Conservation (phyloP, 2,888 invertebrate species). For the Bombylius major region DNA sequence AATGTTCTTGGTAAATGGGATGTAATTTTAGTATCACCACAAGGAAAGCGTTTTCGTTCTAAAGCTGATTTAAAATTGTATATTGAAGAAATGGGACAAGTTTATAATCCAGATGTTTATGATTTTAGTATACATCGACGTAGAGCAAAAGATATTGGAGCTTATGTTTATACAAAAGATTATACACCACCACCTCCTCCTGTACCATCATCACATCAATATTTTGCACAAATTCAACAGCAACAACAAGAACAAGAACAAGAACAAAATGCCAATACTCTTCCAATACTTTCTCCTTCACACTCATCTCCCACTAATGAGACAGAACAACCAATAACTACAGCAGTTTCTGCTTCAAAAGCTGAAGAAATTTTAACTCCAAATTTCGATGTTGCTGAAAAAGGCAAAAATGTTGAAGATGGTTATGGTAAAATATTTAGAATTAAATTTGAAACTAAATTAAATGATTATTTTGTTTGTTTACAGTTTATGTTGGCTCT, state of each 20-base stretch:
- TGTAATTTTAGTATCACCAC: slow-evolving; percentile 54
- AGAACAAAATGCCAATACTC: no score
- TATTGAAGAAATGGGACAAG: slow-evolving; percentile 31
- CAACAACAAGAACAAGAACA: slow-evolving; percentile 13
- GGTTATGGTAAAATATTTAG: slow-evolving; percentile 24
- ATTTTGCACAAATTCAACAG: slow-evolving; percentile 11
- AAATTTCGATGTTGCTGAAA: no score
- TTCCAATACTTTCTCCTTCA: no score
- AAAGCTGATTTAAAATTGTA: slow-evolving; percentile 42
- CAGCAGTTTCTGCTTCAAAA: no score
- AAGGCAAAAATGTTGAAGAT: slow-evolving; percentile 10
- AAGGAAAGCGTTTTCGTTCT: slow-evolving; percentile 47
- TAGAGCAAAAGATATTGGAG: slow-evolving; percentile 35
- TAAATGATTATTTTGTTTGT: background rate
- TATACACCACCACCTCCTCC: slow-evolving; percentile 29
- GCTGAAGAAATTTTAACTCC: no score
- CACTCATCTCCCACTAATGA: no score
- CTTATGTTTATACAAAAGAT: slow-evolving; percentile 33
- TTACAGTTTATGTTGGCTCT: slow-evolving; percentile 42
- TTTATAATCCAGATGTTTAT: slow-evolving; percentile 43
- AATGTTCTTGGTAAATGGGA: slow-evolving; percentile 70
- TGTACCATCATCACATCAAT: background rate
- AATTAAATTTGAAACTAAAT: background rate
- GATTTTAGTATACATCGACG: slow-evolving; percentile 47
- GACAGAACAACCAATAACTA: no score